phyloP scores from a whole-genome alignment of 2,113 vertebrate genomes.

The Clarias gariepinus region DNA sequence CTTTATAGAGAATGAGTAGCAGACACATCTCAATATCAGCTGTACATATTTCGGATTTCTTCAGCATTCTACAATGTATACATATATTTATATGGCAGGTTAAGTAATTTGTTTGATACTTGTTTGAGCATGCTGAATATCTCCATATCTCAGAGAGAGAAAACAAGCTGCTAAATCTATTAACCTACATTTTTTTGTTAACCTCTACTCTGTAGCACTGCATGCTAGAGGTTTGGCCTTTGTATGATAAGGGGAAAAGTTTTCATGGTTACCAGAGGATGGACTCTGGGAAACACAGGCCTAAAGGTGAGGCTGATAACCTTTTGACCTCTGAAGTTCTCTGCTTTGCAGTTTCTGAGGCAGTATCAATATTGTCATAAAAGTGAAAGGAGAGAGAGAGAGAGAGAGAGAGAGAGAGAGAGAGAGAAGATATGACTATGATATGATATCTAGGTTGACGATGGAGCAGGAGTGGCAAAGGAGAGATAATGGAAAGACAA shows the following conservation, averaged over 20 bases:
- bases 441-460: slow-evolving; percentile 56
- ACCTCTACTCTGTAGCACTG: background rate
- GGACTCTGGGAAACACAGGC: slow-evolving; percentile 36
- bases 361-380: slow-evolving; percentile 33
- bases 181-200: slow-evolving; percentile 12
- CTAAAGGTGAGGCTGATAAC: slow-evolving; percentile 55
- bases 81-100: too few relatives aligned
- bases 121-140: too few relatives aligned
- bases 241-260: slow-evolving; percentile 42
- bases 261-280: slow-evolving; percentile 47
- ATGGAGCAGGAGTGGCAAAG: slow-evolving; percentile 49
- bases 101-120: too few relatives aligned
- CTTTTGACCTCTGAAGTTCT: slow-evolving; percentile 46
- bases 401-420: slow-evolving; percentile 28
- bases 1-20: too few relatives aligned
- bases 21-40: too few relatives aligned
- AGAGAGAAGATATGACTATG: slow-evolving; percentile 36
- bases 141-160: too few relatives aligned
- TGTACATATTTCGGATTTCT: too few relatives aligned
- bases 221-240: slow-evolving; percentile 12
- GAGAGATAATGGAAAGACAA: slow-evolving; percentile 47
- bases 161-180: background rate
- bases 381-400: slow-evolving; percentile 14
- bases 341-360: slow-evolving; percentile 44
- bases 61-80: too few relatives aligned